These are phyloP conservation scores for Andrena dorsata DNA, from an alignment of 2,888 invertebrate genomes.

Conservation along the genomic window DNA sequence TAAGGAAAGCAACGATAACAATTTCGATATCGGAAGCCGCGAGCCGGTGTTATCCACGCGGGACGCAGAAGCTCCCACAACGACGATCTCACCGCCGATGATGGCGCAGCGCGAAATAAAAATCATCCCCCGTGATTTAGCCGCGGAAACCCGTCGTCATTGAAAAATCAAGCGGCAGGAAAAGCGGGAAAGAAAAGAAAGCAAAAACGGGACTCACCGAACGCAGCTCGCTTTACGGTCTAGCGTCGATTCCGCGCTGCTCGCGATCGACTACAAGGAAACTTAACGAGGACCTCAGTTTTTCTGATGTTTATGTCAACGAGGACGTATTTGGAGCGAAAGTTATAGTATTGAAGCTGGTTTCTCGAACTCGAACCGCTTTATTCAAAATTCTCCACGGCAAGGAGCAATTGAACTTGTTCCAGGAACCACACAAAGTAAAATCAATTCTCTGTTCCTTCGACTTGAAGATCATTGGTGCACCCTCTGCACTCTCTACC, in stretches of 20 bases:
- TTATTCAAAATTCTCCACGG: background rate
- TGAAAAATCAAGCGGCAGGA: background rate
- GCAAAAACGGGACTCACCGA: slow-evolving; percentile 27
- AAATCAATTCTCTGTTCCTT: too few relatives aligned
- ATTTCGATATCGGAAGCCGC: slow-evolving; percentile 73
- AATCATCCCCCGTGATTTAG: background rate
- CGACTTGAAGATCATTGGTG: too few relatives aligned
- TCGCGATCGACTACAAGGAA: slow-evolving; percentile 9
- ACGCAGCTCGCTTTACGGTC: background rate
- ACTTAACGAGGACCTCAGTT: background rate
- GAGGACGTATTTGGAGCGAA: slow-evolving; percentile 31
- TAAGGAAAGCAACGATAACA: slow-evolving; percentile 72
- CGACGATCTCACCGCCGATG: background rate
- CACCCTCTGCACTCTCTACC: too few relatives aligned
- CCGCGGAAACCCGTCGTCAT: background rate
- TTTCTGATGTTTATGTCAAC: slow-evolving; percentile 52
- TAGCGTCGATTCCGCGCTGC: background rate
- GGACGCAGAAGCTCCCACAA: slow-evolving; percentile 42
- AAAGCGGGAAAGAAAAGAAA: background rate
- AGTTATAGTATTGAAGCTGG: background rate
- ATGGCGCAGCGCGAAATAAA: slow-evolving; percentile 30
- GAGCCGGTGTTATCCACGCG: slow-evolving; percentile 73
- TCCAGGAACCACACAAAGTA: too few relatives aligned
- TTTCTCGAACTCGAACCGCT: background rate
- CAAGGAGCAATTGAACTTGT: too few relatives aligned